Base-by-base conservation (phyloP, 2,113 vertebrate genomes). In the Grammomys surdaster region DNA sequence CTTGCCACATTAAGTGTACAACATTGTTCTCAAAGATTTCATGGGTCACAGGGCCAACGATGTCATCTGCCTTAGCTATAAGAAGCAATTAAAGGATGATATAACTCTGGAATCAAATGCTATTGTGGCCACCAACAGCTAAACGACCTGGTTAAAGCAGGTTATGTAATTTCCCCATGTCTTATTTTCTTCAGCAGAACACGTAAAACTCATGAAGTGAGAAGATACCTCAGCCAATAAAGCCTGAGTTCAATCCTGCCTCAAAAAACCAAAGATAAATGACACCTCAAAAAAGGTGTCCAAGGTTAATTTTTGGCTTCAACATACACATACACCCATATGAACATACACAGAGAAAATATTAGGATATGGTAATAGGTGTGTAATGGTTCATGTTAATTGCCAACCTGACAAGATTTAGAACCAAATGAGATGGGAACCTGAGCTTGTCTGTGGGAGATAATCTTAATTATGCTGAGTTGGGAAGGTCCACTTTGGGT, bases 41-140 rank as follows among this genome's bases (percentile, higher is more conserved):
- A 0, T 99, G 98, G 33, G 98, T 99, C 94, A 99, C 99, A 0
- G 96, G 98, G 19, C 99, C 99, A 0, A 99, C 92, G 13, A 99
- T 99, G 90, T 99, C 98, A 76, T 99, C 99, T 2, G 99, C 99
- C 97, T 99, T 99, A 77, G 98, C 99, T 99, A 97, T 87, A 90
- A 95, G 76, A 19, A 78, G 58, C 43, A 73, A 60, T 92, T 22
- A 94, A 90, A 46, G 72, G 1, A 14, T 19, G 56, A 36, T 17
- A 16, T 7, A 7, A 51, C 0, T 33, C 60, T 7, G 0, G 10
- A 60, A 22, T 78, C 11, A 4, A 40, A 86, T 19, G 54, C 82
- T 43, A 67, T 22, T 48, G 40, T 67, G 1, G 28, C 75, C 58
- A 20, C 75, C 63, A n/a, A 40, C 1, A 60, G 5, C 85, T 3